Base-by-base conservation (phyloP, 1,140 invertebrate genomes). In the Drosophila murphyi region DNA sequence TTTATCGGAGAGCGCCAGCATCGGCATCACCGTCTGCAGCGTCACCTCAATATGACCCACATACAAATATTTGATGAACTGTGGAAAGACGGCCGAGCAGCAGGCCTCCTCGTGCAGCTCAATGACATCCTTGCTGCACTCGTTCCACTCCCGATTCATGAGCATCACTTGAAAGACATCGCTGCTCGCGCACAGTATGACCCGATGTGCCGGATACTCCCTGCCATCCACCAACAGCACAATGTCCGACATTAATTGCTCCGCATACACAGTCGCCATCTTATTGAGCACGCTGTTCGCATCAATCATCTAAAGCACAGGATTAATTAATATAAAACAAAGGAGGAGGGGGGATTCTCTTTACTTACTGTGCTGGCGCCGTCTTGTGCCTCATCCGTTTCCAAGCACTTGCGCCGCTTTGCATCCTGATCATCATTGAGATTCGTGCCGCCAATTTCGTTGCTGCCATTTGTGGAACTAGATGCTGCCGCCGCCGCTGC, bases 131-230 rank as follows among this genome's bases (percentile, higher is more conserved):
- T 98, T 96, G 72, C 96, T 95, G 86, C 97, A 97, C 92, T 98
- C 98, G 59, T 95, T 96, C 98, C 98, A 98, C 92, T 97, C 96
- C 0, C 97, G 96, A 91, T 97, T 97, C 96, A 98, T 98, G 43
- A 99, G 93, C 98, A 99, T 99, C 4, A 98, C 97, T 94, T 98
- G 97, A 93, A 99, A 98, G 20, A 99, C 98, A 94, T 98, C 97
- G 93, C 97, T 98, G 71, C 97, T 98, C 71, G 97, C 97, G 94
- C 97, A 98, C 2, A 99, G 94, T 87, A 99, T 98, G 5, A 99
- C 94, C 60, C 97, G 95, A 93, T 99, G 98, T 29, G 97, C 96
- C 29, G 97, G 96, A 94, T 97, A 98, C 65, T 96, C 95, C 32
- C 95, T 94, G 1, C 95, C 95, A 65, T 95, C 96, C 20, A 98